Base-by-base conservation (phyloP, 2,797 vertebrate genomes). In the Mormyrus proboscirostris region DNA sequence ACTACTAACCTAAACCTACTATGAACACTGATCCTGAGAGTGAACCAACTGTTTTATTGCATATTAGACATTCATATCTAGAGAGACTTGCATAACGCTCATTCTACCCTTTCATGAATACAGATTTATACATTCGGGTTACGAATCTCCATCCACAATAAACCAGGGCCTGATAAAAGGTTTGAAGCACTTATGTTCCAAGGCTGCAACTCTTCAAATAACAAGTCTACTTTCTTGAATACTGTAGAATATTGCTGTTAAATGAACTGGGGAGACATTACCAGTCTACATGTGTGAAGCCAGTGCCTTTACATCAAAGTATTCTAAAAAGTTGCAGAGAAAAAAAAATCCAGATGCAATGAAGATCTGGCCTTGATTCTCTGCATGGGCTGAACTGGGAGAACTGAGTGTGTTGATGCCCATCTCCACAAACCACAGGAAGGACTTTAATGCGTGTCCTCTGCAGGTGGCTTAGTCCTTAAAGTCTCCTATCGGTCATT, bases 401-500 rank as follows among this genome's bases (percentile, higher is more conserved):
- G 92, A 57, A 69, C 92, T 91, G 85, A 76, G 10, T 88, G 88
- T 90, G 89, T 89, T 89, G 90, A 91, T 92, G n/a, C 79, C 62
- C 92, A 90, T 89, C 90, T 88, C 65, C 82, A 89, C 57, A 90
- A 87, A 57, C 91, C 89, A 41, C 89, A 47, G 79, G 92, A 90
- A 65, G 88, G 47, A 87, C 84, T 90, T 88, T 91, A 79, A 90
- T 93, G 91, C 88, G 91, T 88, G 88, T 89, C 89, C 90, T 92
- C 90, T 73, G 53, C 41, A 76, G 86, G 29, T 10, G 38, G 55
- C 91, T 89, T 92, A 88, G 57, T 49, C 19, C 91, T 92, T 91
- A 90, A 92, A 91, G 93, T 93, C 93, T 95, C 14, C 33, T 87
- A 29, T 87, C 5, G 53, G 93, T 93, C 93, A 90, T 92, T 93